These are phyloP conservation scores for Brachymystax lenok DNA, from an alignment of 2,797 vertebrate species.

Conservation along the genomic window DNA sequence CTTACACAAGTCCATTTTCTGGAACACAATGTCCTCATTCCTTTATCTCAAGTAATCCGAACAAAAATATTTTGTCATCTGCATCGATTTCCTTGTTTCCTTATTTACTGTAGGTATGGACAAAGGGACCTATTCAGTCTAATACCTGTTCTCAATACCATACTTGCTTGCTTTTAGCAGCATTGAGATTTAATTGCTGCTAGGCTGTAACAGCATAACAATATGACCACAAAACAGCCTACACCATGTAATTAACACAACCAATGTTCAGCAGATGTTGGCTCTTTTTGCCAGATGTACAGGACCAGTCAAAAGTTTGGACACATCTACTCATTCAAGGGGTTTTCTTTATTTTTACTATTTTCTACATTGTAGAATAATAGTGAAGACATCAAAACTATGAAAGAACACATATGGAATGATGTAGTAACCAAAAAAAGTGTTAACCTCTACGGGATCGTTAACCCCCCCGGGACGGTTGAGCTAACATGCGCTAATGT, in stretches of 20 bases:
- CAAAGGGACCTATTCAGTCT: background rate
- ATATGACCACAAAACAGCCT: slow-evolving; percentile 21
- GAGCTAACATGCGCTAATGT: too few relatives aligned
- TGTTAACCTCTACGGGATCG: too few relatives aligned
- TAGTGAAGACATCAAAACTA: too few relatives aligned
- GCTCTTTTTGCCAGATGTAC: background rate
- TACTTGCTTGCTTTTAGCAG: background rate
- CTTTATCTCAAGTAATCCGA: background rate
- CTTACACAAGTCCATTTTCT: background rate
- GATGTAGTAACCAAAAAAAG: too few relatives aligned
- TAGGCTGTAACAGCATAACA: slow-evolving; percentile 6
- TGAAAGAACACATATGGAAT: too few relatives aligned
- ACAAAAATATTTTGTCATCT: background rate
- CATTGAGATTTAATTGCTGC: background rate
- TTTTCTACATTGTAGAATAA: too few relatives aligned
- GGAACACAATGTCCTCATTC: too few relatives aligned
- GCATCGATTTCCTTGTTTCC: background rate
- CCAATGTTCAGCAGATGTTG: background rate
- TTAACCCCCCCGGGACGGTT: too few relatives aligned
- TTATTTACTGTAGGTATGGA: background rate
- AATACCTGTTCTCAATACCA: background rate
- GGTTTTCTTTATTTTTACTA: too few relatives aligned
- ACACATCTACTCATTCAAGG: too few relatives aligned
- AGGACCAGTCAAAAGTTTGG: background rate
- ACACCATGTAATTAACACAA: background rate